Evolutionary conservation across 2,888 invertebrate genomes (phyloP).

Genomic region (Noctua fimbriata): DNA sequence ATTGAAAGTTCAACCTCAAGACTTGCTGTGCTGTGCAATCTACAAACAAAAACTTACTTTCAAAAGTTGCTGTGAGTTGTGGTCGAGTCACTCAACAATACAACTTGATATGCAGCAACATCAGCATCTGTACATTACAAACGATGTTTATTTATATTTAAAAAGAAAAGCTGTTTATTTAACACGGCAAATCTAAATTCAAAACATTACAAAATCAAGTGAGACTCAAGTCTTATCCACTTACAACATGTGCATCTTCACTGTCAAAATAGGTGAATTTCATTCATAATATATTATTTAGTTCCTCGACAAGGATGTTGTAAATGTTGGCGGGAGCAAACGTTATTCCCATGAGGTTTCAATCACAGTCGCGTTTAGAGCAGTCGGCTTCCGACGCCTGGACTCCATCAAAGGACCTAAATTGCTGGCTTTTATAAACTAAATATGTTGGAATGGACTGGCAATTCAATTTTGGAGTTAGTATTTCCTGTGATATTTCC

Average conservation of each 20-base stretch:
- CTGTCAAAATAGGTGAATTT: background rate
- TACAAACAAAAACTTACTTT: no score
- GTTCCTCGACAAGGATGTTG: slow-evolving; percentile 1
- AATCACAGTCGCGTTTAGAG: slow-evolving; percentile 48
- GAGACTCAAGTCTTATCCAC: background rate
- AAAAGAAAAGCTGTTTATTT: no score
- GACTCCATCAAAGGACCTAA: slow-evolving; percentile 48
- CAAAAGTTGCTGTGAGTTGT: no score
- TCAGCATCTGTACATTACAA: no score
- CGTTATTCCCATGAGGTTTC: slow-evolving; percentile 32
- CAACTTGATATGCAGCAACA: no score
- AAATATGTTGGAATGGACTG: slow-evolving; percentile 39
- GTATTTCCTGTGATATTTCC: slow-evolving; percentile 21
- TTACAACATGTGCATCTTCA: background rate
- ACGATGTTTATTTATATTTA: no score
- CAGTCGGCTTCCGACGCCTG: slow-evolving; percentile 26
- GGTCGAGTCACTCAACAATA: no score
- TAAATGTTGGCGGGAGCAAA: slow-evolving; percentile 15
- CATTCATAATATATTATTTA: slow-evolving; percentile 5
- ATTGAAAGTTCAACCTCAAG: no score
- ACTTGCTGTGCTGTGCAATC: no score
- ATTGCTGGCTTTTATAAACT: slow-evolving; percentile 48
- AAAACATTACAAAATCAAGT: background rate
- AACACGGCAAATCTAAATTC: background rate
- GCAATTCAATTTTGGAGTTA: slow-evolving; percentile 26